Evolutionary conservation across 2,888 invertebrate species (phyloP).

Genomic region (Blera fallax): DNA sequence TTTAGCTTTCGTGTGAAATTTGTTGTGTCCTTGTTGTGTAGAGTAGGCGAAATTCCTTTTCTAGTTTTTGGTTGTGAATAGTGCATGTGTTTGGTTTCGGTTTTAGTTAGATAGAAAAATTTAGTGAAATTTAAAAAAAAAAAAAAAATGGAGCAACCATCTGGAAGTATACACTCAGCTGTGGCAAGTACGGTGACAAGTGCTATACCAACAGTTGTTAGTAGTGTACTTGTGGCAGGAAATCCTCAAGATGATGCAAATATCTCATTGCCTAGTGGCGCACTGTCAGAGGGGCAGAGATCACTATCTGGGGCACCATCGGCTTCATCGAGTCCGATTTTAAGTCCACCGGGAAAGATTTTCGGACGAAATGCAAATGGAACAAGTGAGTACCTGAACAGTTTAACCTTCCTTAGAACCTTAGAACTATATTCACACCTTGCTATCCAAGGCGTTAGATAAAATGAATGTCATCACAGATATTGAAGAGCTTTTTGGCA

Average conservation of each 20-base stretch:
- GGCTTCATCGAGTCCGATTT: conserved; percentile 81
- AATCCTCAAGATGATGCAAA: conserved; percentile 77
- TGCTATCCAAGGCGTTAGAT: too few species aligned
- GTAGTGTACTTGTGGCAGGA: conserved; percentile 48
- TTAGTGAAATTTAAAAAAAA: conserved; percentile 63
- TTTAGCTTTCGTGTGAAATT: neutral
- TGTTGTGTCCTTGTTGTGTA: neutral
- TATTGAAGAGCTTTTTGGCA: too few species aligned
- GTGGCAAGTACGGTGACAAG: conserved; percentile 65
- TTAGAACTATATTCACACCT: too few species aligned
- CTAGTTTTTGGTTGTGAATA: conserved; percentile 26
- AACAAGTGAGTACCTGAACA: conserved; percentile 79
- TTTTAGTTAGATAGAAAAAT: conserved; percentile 27
- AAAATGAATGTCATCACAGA: too few species aligned
- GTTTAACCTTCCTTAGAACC: too few species aligned
- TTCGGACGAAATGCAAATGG: conserved; percentile 81
- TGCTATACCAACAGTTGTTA: conserved; percentile 73
- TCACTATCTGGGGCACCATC: conserved; percentile 80
- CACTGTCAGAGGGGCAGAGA: conserved; percentile 79
- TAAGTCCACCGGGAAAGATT: conserved; percentile 81
- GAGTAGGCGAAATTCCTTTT: conserved; percentile 21
- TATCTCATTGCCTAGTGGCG: conserved; percentile 77
- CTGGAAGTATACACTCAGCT: conserved; percentile 72
- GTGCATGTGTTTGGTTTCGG: conserved; percentile 51
- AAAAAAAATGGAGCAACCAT: conserved; percentile 74